Base-by-base conservation (phyloP, 2,797 vertebrate species). In the Picus viridis region DNA sequence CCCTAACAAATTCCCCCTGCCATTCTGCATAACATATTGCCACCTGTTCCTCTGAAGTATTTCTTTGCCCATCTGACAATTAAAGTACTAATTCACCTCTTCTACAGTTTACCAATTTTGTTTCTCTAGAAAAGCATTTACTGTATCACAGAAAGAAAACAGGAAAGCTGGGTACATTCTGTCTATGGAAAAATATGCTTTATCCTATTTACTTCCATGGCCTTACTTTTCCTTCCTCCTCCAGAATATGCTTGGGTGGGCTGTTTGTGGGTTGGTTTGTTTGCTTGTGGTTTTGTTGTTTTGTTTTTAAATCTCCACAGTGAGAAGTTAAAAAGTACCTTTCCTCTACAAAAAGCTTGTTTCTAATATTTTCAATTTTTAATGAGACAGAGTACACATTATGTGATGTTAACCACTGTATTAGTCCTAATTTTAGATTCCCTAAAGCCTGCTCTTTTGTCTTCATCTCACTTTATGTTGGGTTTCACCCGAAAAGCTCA, bases 401-500 rank as follows among this genome's bases (percentile, higher is more conserved):
- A 24, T 13, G 12, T 24, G 23, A 51, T 13, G 49, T 51, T 51
- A 51, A 51, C 49, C 49, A 51, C 49, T 24, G 49, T 51, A 51
- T 24, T 51, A 51, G 22, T 51, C 49, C 49, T 51, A 49, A 49
- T 49, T 49, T 49, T 49, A 51, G 23, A 51, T 23, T 51, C 49
- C 24, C 49, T 51, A 12, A 51, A 51, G 11, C 12, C 23, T 49
- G 18, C 14, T 63, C 17, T 83, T 88, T 47, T 57, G 41, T 57
- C 82, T 78, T 61, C 19, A 24, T 43, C 91, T 72, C 75, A 70
- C 39, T 89, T 83, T 29, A 70, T 12, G 26, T 47, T 88, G 67
- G 57, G 72, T 93, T 94, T 95, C 72, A 94, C 83, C 20, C 67
- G 53, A 69, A 93, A 95, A 96, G 65, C 64, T 94, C 71, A 80